Evolutionary conservation across 2,888 invertebrate species (phyloP).

Genomic region (Dryadula phaetusa): DNA sequence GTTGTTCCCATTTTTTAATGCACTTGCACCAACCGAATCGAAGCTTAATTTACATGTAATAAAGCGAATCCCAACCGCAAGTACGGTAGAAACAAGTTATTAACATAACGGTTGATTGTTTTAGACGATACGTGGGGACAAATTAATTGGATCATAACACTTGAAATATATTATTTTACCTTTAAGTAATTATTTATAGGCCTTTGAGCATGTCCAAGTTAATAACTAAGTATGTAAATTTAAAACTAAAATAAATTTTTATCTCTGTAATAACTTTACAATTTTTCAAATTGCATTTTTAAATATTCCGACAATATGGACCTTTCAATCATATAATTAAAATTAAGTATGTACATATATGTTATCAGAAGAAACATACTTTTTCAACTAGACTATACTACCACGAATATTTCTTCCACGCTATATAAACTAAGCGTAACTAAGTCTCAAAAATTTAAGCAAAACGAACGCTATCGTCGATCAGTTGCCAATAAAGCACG

Average conservation of each 20-base stretch:
- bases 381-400: too few species aligned
- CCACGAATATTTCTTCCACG: background rate
- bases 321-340: too few species aligned
- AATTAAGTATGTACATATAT: too few species aligned
- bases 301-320: too few species aligned
- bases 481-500: conserved; percentile 51
- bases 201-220: too few species aligned
- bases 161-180: background rate
- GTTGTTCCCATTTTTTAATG: conserved; percentile 12
- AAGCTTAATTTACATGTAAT: conserved; percentile 51
- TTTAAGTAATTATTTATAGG: background rate
- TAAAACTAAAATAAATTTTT: too few species aligned
- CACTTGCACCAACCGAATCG: conserved; percentile 47
- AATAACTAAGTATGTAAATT: too few species aligned
- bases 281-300: too few species aligned
- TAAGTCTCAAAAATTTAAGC: conserved; percentile 4
- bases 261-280: too few species aligned
- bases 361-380: background rate
- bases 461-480: conserved; percentile 41
- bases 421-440: background rate
- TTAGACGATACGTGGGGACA: conserved; percentile 2
- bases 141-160: conserved; percentile 4
- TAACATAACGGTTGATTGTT: conserved; percentile 36
- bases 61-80: conserved; percentile 49
- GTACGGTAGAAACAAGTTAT: conserved; percentile 38